These are phyloP conservation scores for Paralichthys olivaceus DNA, from an alignment of 2,113 vertebrate species.

Conservation along the genomic window DNA sequence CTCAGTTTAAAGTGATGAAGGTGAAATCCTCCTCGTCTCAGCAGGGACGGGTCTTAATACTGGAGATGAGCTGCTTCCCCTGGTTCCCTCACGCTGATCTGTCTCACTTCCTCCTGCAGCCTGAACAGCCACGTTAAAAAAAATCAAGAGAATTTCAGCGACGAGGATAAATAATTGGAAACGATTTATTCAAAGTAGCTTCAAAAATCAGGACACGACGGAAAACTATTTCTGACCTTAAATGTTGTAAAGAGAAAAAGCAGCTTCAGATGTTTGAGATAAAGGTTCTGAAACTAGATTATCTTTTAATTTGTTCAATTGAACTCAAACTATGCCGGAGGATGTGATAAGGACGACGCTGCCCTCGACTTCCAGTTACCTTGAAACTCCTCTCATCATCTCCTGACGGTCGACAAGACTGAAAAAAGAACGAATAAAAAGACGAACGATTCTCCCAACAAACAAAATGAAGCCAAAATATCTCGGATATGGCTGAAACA, in stretches of 20 bases:
- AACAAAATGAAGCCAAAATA: no score
- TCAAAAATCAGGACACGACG: not conserved
- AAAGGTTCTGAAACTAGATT: not conserved
- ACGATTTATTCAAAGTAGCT: not conserved
- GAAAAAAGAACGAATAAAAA: no score
- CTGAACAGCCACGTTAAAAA: no score
- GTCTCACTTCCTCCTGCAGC: not conserved
- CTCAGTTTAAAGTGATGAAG: not conserved
- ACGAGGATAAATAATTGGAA: not conserved
- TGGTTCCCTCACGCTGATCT: not conserved
- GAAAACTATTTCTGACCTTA: not conserved
- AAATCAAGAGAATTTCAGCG: no score
- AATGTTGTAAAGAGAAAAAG: not conserved
- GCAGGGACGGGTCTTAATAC: constrained; percentile 30
- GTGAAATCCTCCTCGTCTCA: constrained; percentile 26
- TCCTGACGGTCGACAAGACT: no score
- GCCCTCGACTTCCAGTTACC: no score
- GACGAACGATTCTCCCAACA: no score
- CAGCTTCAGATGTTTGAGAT: not conserved
- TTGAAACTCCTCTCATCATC: not conserved
- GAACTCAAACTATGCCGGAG: not conserved
- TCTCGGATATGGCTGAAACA: no score
- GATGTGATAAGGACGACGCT: not conserved
- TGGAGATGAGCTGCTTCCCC: constrained; percentile 24
- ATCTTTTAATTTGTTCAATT: not conserved